These are phyloP conservation scores for Xenus cinereus DNA, from an alignment of 2,113 vertebrate genomes.

Conservation along the genomic window DNA sequence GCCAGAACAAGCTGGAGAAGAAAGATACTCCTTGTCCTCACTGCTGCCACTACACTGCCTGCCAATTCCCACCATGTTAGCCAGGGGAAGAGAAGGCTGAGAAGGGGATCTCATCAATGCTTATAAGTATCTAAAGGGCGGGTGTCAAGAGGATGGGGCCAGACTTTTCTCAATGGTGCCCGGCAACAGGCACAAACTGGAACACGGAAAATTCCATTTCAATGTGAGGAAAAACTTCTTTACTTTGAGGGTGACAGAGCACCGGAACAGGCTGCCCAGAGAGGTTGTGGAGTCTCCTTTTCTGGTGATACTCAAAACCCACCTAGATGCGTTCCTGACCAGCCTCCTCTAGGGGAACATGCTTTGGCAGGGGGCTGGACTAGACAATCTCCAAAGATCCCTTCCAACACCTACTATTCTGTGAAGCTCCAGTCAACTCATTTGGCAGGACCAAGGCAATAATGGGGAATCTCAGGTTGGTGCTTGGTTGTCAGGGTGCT, in stretches of 20 bases:
- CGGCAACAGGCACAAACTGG: not conserved
- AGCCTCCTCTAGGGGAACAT: not conserved
- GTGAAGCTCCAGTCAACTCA: not conserved
- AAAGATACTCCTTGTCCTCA: not conserved
- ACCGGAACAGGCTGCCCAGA: not conserved
- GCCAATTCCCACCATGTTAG: fast-evolving
- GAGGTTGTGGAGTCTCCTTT: not conserved
- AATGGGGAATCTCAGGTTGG: fast-evolving
- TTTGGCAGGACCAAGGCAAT: not conserved
- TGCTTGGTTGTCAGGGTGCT: fast-evolving
- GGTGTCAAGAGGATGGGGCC: not conserved
- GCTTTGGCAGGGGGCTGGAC: no score
- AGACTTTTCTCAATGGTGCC: not conserved
- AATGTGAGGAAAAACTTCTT: not conserved
- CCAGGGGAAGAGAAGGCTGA: not conserved
- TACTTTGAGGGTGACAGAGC: not conserved
- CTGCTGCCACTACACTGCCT: fast-evolving
- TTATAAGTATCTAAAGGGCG: not conserved
- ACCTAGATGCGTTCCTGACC: not conserved
- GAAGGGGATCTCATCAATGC: not conserved
- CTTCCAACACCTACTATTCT: not conserved
- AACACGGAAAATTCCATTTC: not conserved
- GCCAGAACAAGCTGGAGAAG: not conserved
- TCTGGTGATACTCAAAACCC: not conserved
- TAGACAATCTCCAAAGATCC: not conserved